Conservation (phyloP, 1,140 invertebrate species). For the Ceratina calcarata region DNA sequence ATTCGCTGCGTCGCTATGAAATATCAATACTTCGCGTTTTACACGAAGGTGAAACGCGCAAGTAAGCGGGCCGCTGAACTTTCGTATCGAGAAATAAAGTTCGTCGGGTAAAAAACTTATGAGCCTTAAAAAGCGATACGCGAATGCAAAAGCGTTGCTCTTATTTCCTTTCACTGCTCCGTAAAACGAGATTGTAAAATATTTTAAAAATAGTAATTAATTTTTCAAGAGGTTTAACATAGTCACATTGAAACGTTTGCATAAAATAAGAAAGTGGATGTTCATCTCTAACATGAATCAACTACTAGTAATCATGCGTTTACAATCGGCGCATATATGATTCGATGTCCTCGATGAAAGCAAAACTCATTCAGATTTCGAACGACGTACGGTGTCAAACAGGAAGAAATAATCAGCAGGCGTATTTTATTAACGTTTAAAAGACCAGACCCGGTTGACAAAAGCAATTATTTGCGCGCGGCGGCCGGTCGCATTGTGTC, state of each 20-base stretch:
- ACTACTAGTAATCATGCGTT: too few species aligned
- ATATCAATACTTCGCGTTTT: neutral
- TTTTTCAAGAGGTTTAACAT: neutral
- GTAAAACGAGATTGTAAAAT: neutral
- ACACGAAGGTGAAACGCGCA: constrained; percentile 3
- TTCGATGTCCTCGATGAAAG: too few species aligned
- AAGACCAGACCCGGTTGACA: constrained; percentile 2
- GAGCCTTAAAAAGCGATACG: neutral
- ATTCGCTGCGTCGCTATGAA: neutral
- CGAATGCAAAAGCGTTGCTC: neutral
- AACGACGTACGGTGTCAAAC: neutral
- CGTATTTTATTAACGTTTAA: constrained; percentile 13
- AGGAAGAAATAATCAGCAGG: constrained; percentile 1
- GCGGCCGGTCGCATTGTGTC: neutral
- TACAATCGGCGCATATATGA: too few species aligned
- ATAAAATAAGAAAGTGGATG: too few species aligned
- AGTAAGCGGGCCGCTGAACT: neutral
- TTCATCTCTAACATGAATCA: too few species aligned
- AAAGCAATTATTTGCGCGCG: constrained; percentile 23
- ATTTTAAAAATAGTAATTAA: neutral
- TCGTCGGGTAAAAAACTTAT: neutral
- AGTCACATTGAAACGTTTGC: too few species aligned
- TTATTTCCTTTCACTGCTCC: neutral
- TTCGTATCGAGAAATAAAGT: constrained; percentile 15
- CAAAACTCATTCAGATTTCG: neutral